Percentiles rank a stretch among this genome's conserved stretches.
phyloP scores from a whole-genome alignment of 2,888 invertebrate genomes.

The Apamea anceps region DNA sequence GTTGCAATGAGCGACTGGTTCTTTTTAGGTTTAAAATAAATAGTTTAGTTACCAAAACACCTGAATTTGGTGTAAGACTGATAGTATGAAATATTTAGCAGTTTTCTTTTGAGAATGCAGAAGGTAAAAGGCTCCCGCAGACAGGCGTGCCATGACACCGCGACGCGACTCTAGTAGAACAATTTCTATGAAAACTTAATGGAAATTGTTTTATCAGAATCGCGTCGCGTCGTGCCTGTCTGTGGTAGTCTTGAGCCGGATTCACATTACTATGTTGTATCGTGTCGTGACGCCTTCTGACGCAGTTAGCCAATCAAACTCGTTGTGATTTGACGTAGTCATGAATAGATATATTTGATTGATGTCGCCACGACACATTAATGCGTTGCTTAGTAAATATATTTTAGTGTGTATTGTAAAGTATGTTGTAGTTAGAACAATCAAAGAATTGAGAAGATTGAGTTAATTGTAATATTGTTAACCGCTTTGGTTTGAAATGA shows the following conservation, averaged over 20 bases:
- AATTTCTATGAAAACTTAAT: too few species aligned
- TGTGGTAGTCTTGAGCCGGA: background rate
- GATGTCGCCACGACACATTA: background rate
- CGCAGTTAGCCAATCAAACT: background rate
- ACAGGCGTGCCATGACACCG: background rate
- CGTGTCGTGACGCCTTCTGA: background rate
- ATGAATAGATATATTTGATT: background rate
- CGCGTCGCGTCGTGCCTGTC: too few species aligned
- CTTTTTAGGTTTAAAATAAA: background rate
- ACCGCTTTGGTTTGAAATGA: background rate
- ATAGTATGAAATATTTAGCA: background rate
- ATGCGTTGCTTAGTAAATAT: background rate
- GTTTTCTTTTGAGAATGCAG: background rate
- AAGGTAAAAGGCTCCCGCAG: background rate
- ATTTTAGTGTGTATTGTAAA: background rate
- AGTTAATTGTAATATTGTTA: conserved; percentile 8
- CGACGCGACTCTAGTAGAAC: background rate
- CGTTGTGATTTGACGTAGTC: background rate
- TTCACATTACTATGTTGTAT: background rate
- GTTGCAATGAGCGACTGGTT: background rate
- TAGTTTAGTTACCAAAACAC: conserved; percentile 2
- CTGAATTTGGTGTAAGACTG: conserved; percentile 30
- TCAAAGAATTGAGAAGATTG: background rate
- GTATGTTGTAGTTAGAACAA: background rate
- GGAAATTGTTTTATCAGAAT: too few species aligned